Base-by-base conservation (phyloP, 2,888 invertebrate species). In the Rotaria sp. region DNA sequence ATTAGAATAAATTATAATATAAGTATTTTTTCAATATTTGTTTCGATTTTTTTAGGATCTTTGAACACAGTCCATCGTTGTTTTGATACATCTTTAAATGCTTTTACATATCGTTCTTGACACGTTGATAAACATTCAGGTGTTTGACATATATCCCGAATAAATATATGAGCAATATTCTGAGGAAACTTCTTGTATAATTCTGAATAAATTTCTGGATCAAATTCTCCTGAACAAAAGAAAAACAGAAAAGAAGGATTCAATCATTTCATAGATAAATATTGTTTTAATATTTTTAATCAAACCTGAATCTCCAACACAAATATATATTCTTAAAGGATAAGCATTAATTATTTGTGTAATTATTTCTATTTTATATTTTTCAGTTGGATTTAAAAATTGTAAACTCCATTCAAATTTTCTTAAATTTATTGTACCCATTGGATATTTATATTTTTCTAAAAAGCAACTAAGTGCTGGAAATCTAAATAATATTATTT, bases 231-330 rank as follows among this genome's bases (percentile, higher is more conserved):
- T 80, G 11, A 26, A 80, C 4, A 18, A 80, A 45, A n/a, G 41
- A 26, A 24, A 41, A 11, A 45, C 11, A 5, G n/a, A n/a, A n/a
- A n/a, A n/a, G n/a, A n/a, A n/a, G n/a, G n/a, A n/a, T n/a, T n/a
- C n/a, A n/a, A n/a, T n/a, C n/a, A n/a, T n/a, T n/a, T n/a, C n/a
- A n/a, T n/a, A n/a, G n/a, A n/a, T n/a, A n/a, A n/a, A n/a, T n/a
- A n/a, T n/a, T n/a, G n/a, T n/a, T n/a, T n/a, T n/a, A n/a, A n/a
- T n/a, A 5, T 45, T 21, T 24, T 74, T 38, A 38, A 74, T 26
- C 21, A n/a, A 80, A 80, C 80, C 80, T 80, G 80, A 80, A 80
- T 80, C 80, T 26, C 80, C 80, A 15, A 80, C 80, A 18, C 26
- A 80, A 24, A 80, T 80, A 45, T 80, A 80, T 45, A n/a, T 24